phyloP scores from a whole-genome alignment of 1,140 invertebrate genomes.

The Trichonephila clavata region DNA sequence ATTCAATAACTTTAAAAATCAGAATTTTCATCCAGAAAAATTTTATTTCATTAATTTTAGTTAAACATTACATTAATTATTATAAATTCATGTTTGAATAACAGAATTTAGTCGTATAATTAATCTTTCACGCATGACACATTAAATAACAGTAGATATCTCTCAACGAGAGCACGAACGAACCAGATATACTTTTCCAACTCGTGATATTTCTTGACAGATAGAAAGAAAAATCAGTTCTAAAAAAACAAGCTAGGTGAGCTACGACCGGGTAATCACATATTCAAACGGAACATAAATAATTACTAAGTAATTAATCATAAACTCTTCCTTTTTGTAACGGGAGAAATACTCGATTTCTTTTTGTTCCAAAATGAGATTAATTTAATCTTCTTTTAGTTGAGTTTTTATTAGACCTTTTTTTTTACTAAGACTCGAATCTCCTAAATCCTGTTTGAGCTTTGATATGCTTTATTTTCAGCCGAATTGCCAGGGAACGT shows the following conservation, averaged over 20 bases:
- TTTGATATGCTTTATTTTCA: slow-evolving; percentile 18
- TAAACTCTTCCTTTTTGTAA: not conserved
- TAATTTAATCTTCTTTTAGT: slow-evolving; percentile 32
- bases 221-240: not conserved
- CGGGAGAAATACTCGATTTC: not conserved
- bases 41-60: too few relatives aligned
- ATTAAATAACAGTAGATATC: not conserved
- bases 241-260: not conserved
- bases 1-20: too few relatives aligned
- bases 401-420: not conserved
- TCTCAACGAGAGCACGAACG: not conserved
- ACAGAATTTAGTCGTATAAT: too few relatives aligned
- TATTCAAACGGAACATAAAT: slow-evolving; percentile 1
- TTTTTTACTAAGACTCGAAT: not conserved
- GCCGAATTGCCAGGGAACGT: not conserved
- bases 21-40: too few relatives aligned
- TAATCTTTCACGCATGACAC: too few relatives aligned
- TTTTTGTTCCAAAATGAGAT: not conserved
- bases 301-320: slow-evolving; percentile 21
- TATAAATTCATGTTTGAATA: too few relatives aligned
- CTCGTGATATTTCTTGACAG: not conserved
- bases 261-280: not conserved
- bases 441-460: not conserved
- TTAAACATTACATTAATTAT: too few relatives aligned
- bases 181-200: not conserved